Percentiles rank a stretch among this genome's conserved stretches.
phyloP scores from a whole-genome alignment of 2,888 invertebrate species.

The Bombylius major region DNA sequence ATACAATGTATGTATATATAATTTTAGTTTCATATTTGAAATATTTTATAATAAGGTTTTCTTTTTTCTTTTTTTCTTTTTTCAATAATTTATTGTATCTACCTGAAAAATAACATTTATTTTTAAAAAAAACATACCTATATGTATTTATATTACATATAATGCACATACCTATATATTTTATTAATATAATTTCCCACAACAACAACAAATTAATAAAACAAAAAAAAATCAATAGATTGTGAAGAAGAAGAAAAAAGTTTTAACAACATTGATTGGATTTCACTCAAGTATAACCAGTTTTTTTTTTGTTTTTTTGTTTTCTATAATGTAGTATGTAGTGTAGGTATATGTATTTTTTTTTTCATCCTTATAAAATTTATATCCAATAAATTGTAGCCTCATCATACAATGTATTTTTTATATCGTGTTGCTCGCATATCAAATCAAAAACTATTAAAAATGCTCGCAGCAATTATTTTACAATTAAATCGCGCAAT shows the following conservation, averaged over 20 bases:
- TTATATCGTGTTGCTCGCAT: neutral
- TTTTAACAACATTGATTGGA: neutral
- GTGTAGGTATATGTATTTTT: no score
- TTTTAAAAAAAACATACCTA: no score
- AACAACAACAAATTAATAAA: neutral
- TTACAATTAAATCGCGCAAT: neutral
- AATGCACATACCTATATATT: no score
- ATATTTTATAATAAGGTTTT: no score
- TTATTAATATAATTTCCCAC: no score
- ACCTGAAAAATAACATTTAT: no score
- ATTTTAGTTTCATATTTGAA: no score
- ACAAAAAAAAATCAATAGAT: neutral
- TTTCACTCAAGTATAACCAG: neutral
- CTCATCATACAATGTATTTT: neutral
- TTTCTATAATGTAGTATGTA: neutral
- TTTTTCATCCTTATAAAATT: no score
- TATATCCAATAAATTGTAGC: neutral
- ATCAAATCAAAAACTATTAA: neutral
- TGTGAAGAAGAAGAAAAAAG: neutral
- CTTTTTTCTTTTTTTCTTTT: no score
- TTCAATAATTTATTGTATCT: no score
- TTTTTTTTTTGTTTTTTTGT: neutral
- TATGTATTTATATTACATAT: no score
- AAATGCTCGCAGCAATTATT: neutral
- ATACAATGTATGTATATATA: no score